Percentiles rank a stretch among this genome's conserved stretches.
Conservation (phyloP, 2,113 vertebrate genomes). For the Anolis carolinensis region DNA sequence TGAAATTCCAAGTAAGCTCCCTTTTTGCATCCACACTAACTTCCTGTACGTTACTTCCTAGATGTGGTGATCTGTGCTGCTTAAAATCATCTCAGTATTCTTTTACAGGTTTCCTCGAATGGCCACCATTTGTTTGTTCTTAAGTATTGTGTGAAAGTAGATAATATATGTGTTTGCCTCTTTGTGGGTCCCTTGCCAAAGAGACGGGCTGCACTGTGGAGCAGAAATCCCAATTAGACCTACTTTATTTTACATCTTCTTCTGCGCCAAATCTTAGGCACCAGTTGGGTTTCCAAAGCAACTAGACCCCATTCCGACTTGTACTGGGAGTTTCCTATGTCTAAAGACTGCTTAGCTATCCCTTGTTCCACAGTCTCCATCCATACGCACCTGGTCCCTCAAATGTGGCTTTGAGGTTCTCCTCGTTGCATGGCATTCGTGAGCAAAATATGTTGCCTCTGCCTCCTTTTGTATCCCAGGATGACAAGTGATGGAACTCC, state of each 20-base stretch:
- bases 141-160: conserved; percentile 13
- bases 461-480: not conserved
- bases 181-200: conserved; percentile 6
- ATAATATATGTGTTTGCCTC: conserved; percentile 47
- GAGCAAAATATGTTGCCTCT: not conserved
- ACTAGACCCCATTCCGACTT: not conserved
- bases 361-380: not conserved
- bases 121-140: not conserved
- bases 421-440: conserved; percentile 27
- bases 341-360: conserved; percentile 21
- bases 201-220: not conserved
- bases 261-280: too few relatives aligned
- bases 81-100: conserved; percentile 62
- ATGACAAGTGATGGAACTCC: too few relatives aligned
- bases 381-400: too few relatives aligned
- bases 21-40: conserved; percentile 55
- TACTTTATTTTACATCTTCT: too few relatives aligned
- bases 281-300: not conserved
- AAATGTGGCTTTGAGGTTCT: conserved; percentile 37
- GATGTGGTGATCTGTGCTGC: conserved; percentile 62
- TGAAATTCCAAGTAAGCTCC: conserved; percentile 53
- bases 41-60: conserved; percentile 62
- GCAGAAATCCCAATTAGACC: not conserved
- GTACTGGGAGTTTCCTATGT: fast-evolving
- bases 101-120: conserved; percentile 16